Evolutionary conservation across 2,888 invertebrate species (phyloP), one percentile per base, ranked within the genome.

Genomic region (Eretmocerus hayati): DNA sequence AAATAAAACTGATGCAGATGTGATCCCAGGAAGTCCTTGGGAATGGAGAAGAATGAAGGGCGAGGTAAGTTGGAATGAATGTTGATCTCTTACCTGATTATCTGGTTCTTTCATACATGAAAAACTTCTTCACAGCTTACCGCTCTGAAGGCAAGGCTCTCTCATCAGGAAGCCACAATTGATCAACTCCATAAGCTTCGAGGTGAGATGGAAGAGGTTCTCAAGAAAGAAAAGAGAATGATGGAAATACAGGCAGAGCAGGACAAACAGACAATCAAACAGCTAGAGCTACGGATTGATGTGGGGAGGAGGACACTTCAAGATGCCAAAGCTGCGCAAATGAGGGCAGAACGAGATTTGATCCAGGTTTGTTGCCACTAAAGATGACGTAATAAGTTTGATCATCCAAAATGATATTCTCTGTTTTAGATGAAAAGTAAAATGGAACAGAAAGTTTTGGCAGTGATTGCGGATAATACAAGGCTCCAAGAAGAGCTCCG

Each of bases 121-220:
- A 21, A 19, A 22, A 13, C 16, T 51, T 33, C n/a, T 35, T 9
- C 41, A 5, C 15, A 68, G 67, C 46, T 67, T 5, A 60, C 70
- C 38, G 64, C 68, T 3, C 54, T 71, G 19, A 59, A 58, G 40
- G 62, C 67, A 2, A 62, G 63, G 54, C 44, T 71, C 18, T 60
- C 63, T 9, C 67, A 70, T 49, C 67, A 67, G 46, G 71, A 71
- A 45, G 58, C 64, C 1, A 62, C 64, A 2, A 63, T 87, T 15
- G 79, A 80, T 46, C 81, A 85, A 30, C 79, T 85, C 64, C 83
- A 85, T 50, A 79, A 78, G 50, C 76, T 87, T 16, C 77, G 83
- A 4, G 81, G 81, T 48, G 82, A 86, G 67, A 81, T 84, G 73
- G 83, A 87, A 62, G 77, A 85, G 11, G 67, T 85, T 46, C 87